Conservation (phyloP, 2,888 invertebrate genomes). For the Thereva unica region DNA sequence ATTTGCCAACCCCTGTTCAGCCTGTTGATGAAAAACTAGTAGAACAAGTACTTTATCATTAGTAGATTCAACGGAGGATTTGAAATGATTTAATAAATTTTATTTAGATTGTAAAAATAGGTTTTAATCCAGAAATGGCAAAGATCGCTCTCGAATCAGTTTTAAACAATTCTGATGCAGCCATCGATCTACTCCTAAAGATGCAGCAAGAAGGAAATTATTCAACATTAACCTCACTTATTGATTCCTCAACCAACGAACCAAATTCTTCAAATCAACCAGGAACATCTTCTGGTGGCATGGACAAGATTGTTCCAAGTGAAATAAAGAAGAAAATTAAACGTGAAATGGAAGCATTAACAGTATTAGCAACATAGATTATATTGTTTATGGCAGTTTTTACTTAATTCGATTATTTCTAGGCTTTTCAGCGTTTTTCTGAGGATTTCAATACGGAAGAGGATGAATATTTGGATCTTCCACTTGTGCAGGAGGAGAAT, state of each 20-base stretch:
- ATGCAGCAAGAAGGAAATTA: constrained; percentile 49
- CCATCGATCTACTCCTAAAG: constrained; percentile 65
- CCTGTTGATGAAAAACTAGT: constrained; percentile 43
- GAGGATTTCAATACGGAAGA: constrained; percentile 64
- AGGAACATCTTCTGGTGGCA: constrained; percentile 45
- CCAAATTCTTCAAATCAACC: background rate
- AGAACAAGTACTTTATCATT: constrained; percentile 42
- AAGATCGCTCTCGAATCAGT: constrained; percentile 62
- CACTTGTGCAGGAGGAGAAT: constrained; percentile 70
- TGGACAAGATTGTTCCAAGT: background rate
- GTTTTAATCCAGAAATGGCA: constrained; percentile 63
- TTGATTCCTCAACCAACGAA: background rate
- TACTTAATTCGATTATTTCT: constrained; percentile 36
- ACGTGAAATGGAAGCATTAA: constrained; percentile 49
- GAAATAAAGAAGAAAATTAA: constrained; percentile 47
- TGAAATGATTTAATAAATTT: constrained; percentile 50
- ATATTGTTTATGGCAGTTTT: background rate
- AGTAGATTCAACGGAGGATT: background rate
- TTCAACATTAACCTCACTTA: background rate
- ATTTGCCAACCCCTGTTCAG: constrained; percentile 42
- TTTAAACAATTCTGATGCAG: constrained; percentile 62
- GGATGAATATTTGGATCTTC: constrained; percentile 75
- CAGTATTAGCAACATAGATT: constrained; percentile 25
- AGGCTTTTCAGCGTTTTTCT: constrained; percentile 66
- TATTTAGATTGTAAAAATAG: constrained; percentile 60